These are phyloP conservation scores for Drosophila parthenogenetica DNA, from an alignment of 2,888 invertebrate species.

Conservation along the genomic window DNA sequence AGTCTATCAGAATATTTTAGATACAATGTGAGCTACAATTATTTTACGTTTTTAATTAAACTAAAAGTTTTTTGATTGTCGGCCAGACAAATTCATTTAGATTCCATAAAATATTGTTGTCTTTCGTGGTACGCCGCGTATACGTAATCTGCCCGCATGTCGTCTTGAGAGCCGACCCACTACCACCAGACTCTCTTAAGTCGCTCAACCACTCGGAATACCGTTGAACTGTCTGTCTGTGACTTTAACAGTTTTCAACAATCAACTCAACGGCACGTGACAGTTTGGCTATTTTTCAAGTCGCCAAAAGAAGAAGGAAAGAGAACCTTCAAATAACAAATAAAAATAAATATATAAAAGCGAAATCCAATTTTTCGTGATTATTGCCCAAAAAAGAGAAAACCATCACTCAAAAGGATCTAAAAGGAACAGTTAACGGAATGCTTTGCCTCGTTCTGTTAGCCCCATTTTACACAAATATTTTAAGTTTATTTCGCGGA, in stretches of 20 bases:
- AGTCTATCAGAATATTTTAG: neutral
- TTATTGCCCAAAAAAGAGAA: slow-evolving; percentile 54
- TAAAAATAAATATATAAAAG: slow-evolving; percentile 29
- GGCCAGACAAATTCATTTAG: slow-evolving; percentile 63
- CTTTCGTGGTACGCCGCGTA: slow-evolving; percentile 47
- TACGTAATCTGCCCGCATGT: slow-evolving; percentile 55
- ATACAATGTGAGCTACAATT: neutral
- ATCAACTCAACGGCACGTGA: slow-evolving; percentile 62
- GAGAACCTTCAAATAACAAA: neutral
- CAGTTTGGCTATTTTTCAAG: slow-evolving; percentile 72
- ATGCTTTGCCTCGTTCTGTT: slow-evolving; percentile 21
- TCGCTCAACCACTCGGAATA: neutral
- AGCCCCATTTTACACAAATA: slow-evolving; percentile 50
- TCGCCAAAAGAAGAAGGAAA: slow-evolving; percentile 26
- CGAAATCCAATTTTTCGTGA: slow-evolving; percentile 68
- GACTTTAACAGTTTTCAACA: slow-evolving; percentile 54
- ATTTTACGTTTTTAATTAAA: slow-evolving; percentile 7
- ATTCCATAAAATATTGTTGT: slow-evolving; percentile 35
- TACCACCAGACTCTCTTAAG: neutral
- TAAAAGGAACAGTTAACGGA: neutral
- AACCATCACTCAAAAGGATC: slow-evolving; percentile 64
- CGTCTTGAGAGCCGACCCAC: neutral
- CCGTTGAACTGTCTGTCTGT: neutral
- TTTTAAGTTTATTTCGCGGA: slow-evolving; percentile 50
- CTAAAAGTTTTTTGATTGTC: slow-evolving; percentile 10